phyloP scores from a whole-genome alignment of 2,797 vertebrate species.

The Acanthornis magna region DNA sequence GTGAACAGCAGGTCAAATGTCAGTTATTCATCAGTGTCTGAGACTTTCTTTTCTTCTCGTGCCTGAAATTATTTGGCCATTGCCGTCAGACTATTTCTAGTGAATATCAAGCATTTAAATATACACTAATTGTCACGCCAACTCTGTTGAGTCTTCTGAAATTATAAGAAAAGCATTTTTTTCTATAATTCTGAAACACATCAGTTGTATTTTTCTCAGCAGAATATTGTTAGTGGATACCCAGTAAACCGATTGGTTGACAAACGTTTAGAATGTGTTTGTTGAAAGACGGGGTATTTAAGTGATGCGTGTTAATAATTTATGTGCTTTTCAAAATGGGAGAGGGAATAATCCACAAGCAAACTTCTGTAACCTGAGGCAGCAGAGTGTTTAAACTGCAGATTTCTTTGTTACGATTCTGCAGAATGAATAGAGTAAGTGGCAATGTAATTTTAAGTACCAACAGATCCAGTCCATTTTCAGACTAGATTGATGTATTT shows the following conservation, averaged over 20 bases:
- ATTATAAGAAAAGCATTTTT: background rate
- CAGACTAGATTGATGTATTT: background rate
- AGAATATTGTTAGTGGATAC: background rate
- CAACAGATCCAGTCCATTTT: background rate
- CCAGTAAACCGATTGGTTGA: background rate
- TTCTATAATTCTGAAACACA: background rate
- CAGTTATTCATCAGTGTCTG: constrained; percentile 39
- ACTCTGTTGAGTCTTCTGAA: constrained; percentile 13
- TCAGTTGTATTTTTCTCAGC: constrained; percentile 5
- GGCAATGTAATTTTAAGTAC: background rate
- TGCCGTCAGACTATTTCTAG: constrained; percentile 12
- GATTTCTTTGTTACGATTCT: background rate
- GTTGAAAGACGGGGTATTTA: background rate
- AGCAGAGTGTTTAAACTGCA: background rate
- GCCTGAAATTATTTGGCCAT: constrained; percentile 51
- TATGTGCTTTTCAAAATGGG: background rate
- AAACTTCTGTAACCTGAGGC: background rate
- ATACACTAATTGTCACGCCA: constrained; percentile 25
- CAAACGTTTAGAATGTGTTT: background rate
- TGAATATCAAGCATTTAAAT: constrained; percentile 45
- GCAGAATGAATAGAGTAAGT: background rate
- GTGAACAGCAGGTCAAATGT: constrained; percentile 52
- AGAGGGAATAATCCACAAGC: background rate
- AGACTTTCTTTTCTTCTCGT: constrained; percentile 58
- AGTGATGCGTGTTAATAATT: background rate